phyloP scores from a whole-genome alignment of 2,113 vertebrate genomes.

The Cyprinodon brontotheroides region DNA sequence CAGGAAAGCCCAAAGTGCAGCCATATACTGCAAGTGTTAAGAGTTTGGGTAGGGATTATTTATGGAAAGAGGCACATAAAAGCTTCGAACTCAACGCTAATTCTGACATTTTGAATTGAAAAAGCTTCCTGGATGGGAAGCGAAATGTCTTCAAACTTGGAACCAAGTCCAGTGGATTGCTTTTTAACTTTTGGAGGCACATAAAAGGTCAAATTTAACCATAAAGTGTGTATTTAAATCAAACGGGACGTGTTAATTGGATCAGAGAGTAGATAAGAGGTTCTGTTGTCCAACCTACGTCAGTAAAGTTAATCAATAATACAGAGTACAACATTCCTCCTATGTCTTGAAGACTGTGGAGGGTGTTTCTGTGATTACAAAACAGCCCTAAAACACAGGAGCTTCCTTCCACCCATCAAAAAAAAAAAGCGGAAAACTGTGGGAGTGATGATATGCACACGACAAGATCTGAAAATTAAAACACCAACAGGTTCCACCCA shows the following conservation, averaged over 20 bases:
- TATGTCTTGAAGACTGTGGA: conserved; percentile 1
- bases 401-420: conserved; percentile 4
- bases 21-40: not conserved
- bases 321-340: conserved; percentile 5
- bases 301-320: conserved; percentile 8
- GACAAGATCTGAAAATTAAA: too few species aligned
- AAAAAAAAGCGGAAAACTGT: conserved; percentile 10
- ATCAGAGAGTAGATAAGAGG: not conserved
- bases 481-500: not conserved
- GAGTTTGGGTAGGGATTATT: not conserved
- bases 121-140: too few species aligned
- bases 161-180: too few species aligned
- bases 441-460: not conserved
- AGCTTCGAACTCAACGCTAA: too few species aligned
- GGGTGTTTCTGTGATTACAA: not conserved
- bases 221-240: not conserved
- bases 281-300: not conserved
- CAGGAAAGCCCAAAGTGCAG: not conserved
- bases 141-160: too few species aligned
- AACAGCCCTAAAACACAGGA: conserved; percentile 7
- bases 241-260: not conserved
- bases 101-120: too few species aligned
- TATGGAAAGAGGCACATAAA: not conserved
- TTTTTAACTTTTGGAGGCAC: too few species aligned
- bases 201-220: not conserved